A percentile compares a stretch with the other conserved stretches of the same genome.
Evolutionary conservation across 2,113 vertebrate genomes (phyloP).

Genomic region (Murina feae): DNA sequence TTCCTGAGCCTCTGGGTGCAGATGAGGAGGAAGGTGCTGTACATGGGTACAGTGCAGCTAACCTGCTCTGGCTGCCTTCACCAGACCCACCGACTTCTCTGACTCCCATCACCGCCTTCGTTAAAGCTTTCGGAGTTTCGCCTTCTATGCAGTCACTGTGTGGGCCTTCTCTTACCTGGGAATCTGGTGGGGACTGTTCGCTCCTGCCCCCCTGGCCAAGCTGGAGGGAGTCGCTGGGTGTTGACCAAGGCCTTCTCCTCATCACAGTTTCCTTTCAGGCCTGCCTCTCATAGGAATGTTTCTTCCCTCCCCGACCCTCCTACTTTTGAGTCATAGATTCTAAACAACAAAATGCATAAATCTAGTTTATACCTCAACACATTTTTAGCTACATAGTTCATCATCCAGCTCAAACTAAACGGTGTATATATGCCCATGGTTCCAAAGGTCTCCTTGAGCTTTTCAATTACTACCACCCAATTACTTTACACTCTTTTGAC

Average conservation of each 20-base stretch:
- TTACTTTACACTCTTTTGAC: background rate
- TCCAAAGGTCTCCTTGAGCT: background rate
- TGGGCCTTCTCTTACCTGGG: background rate
- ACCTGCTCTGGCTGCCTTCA: no score
- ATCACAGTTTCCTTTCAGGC: background rate
- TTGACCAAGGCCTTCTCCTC: rapidly evolving
- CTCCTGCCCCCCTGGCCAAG: background rate
- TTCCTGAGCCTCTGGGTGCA: background rate
- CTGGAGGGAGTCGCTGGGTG: background rate
- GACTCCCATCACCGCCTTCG: background rate
- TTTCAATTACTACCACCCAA: background rate
- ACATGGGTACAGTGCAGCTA: no score
- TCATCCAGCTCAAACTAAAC: background rate
- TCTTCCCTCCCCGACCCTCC: background rate
- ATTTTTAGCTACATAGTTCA: background rate
- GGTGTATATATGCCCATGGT: background rate
- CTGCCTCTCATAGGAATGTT: background rate
- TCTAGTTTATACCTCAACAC: background rate
- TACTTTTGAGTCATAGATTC: background rate
- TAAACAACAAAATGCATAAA: background rate
- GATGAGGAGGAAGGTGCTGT: background rate
- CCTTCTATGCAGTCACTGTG: background rate
- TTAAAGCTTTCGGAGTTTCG: background rate
- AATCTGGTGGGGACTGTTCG: background rate
- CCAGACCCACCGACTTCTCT: no score